Percentiles rank a stretch among this genome's conserved stretches.
phyloP scores from a whole-genome alignment of 2,113 vertebrate species.

The Pseudorhombus dupliciocellatus region DNA sequence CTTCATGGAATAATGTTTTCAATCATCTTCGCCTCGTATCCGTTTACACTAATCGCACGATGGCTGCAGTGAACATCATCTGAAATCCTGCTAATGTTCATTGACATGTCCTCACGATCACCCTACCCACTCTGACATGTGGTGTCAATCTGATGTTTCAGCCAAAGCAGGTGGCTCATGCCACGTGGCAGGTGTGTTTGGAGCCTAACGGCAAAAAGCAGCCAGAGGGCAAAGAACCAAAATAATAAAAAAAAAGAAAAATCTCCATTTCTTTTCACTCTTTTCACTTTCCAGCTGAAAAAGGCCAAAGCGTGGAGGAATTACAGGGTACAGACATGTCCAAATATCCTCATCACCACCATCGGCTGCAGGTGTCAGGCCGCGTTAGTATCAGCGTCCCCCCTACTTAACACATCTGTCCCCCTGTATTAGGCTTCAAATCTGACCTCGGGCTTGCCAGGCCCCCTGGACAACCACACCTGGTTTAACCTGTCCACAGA shows the following conservation, averaged over 20 bases:
- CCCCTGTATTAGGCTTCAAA: constrained; percentile 61
- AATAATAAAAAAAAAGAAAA: constrained; percentile 19
- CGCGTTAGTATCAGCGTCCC: constrained; percentile 59
- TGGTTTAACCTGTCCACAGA: constrained; percentile 72
- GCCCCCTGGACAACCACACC: constrained; percentile 56
- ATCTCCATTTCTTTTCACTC: constrained; percentile 39
- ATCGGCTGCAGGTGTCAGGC: constrained; percentile 62
- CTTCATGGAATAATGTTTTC: constrained; percentile 8
- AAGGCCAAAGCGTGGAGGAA: constrained; percentile 50
- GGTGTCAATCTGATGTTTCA: constrained; percentile 25
- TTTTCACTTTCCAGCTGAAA: constrained; percentile 48
- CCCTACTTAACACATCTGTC: constrained; percentile 65
- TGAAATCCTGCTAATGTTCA: constrained; percentile 22
- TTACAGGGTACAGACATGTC: constrained; percentile 63
- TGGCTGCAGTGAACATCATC: constrained; percentile 14
- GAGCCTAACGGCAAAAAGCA: constrained; percentile 29
- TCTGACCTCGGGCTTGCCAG: constrained; percentile 50
- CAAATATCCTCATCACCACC: constrained; percentile 69
- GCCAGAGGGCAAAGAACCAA: constrained; percentile 35
- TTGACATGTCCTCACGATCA: constrained; percentile 16
- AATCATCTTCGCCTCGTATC: not conserved
- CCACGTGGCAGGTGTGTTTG: constrained; percentile 39
- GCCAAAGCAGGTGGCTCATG: constrained; percentile 41
- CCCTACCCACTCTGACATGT: constrained; percentile 33
- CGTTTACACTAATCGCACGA: constrained; percentile 6